Conservation (phyloP, 2,113 vertebrate genomes). For the Serinus canaria region DNA sequence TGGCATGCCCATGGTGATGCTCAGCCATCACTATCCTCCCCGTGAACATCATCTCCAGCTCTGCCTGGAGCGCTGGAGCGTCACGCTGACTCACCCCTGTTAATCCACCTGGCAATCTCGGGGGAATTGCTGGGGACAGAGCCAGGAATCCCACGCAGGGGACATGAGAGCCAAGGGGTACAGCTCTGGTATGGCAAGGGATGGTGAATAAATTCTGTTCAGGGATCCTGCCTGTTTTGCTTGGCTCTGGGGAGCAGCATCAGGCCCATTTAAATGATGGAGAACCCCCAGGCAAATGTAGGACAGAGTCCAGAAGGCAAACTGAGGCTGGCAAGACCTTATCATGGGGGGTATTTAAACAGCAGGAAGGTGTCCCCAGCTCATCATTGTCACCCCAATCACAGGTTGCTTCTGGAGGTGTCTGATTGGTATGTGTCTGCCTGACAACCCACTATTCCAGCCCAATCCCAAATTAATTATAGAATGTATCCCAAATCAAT, state of each 20-base stretch:
- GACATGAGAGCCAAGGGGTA: background rate
- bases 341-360: background rate
- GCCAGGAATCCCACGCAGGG: background rate
- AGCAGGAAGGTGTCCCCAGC: background rate
- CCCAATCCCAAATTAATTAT: background rate
- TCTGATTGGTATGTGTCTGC: fast-evolving
- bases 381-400: background rate
- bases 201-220: background rate
- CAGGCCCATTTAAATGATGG: background rate
- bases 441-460: background rate
- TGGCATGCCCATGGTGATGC: background rate
- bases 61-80: background rate
- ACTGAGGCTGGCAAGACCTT: background rate
- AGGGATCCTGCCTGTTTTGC: background rate
- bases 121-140: background rate
- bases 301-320: background rate
- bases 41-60: fast-evolving
- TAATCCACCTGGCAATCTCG: background rate
- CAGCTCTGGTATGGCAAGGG: background rate
- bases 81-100: background rate
- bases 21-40: background rate
- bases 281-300: background rate
- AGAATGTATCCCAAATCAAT: background rate
- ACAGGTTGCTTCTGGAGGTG: background rate
- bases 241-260: background rate